phyloP scores from a whole-genome alignment of 2,797 vertebrate species.

The Rhincodon typus region DNA sequence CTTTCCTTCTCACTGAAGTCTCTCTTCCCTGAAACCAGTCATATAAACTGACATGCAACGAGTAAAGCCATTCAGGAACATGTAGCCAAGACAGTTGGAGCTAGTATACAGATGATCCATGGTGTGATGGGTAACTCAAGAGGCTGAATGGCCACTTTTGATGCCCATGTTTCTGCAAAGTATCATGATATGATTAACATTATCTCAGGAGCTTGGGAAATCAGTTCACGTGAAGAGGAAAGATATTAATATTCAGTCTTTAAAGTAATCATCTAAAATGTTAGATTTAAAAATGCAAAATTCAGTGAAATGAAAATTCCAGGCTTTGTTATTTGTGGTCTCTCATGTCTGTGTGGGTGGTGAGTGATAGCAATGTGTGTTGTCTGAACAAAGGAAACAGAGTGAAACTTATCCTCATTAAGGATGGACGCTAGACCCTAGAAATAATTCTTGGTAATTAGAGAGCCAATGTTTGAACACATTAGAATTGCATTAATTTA shows the following conservation, averaged over 20 bases:
- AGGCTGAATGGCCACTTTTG: neutral
- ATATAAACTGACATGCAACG: too few relatives aligned
- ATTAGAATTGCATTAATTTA: neutral
- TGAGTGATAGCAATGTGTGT: neutral
- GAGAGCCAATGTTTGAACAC: neutral
- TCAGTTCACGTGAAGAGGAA: neutral
- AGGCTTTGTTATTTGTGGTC: neutral
- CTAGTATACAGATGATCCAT: too few relatives aligned
- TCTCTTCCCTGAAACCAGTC: too few relatives aligned
- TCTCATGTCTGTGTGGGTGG: neutral
- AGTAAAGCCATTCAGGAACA: neutral
- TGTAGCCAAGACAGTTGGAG: neutral
- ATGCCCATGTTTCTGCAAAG: neutral
- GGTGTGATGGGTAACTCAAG: neutral
- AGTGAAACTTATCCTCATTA: neutral
- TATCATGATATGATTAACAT: neutral
- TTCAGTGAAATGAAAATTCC: neutral
- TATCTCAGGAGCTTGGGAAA: neutral
- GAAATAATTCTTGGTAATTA: neutral
- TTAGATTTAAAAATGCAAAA: neutral
- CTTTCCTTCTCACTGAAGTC: too few relatives aligned
- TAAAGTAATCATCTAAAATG: neutral
- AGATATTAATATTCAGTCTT: neutral
- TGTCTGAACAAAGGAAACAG: neutral
- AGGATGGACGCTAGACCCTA: neutral